Conservation (phyloP, 2,113 vertebrate genomes). For the Oncorhynchus tshawytscha region DNA sequence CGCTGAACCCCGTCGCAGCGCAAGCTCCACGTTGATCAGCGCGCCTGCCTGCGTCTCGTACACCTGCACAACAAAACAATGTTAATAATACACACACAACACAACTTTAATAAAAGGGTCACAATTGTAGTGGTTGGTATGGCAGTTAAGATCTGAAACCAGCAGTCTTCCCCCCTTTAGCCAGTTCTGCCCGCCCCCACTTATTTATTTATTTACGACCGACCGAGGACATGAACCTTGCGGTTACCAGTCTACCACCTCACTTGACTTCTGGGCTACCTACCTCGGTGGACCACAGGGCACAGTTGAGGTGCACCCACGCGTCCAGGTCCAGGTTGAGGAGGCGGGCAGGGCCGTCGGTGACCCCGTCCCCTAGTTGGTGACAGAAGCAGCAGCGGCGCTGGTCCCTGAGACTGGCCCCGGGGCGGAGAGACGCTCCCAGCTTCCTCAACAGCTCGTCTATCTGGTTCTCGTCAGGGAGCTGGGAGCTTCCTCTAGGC, state of each 20-base stretch:
- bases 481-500: constrained; percentile 80
- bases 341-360: constrained; percentile 90
- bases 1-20: constrained; percentile 85
- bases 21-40: constrained; percentile 94
- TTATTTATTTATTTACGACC: no score
- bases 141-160: no score
- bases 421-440: constrained; percentile 86
- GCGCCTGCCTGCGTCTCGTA: constrained; percentile 99
- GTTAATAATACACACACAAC: no score
- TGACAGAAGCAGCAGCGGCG: constrained; percentile 97
- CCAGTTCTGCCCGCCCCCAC: no score
- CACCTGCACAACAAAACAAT: constrained; percentile 56
- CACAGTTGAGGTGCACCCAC: constrained; percentile 97
- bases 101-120: no score
- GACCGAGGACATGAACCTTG: no score
- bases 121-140: no score
- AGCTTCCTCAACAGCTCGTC: constrained; percentile 87
- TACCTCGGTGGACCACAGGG: constrained; percentile 92
- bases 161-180: no score
- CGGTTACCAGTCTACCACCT: no score
- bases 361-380: constrained; percentile 90
- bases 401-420: constrained; percentile 80
- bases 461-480: constrained; percentile 87
- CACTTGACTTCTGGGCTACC: no score
- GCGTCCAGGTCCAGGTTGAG: constrained; percentile 95